Base-by-base conservation (phyloP, 64 coral and sea anemone genomes). In the Porites lutea region DNA sequence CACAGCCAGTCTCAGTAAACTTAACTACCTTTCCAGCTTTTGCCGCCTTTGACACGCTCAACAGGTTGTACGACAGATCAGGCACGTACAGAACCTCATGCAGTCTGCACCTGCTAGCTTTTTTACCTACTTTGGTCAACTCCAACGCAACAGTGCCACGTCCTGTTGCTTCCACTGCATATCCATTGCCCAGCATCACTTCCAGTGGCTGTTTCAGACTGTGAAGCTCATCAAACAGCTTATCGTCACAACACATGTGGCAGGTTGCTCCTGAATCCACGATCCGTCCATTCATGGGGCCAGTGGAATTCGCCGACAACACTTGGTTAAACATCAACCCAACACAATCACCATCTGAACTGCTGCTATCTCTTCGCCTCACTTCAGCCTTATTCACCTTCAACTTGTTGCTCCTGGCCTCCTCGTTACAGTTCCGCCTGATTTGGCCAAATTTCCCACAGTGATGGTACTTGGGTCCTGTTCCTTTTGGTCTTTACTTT, bases 251-350 rank as follows among this genome's bases (percentile, higher is more conserved):
- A 52, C 61, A 50, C 74, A 81, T 68, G 65, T 79, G 84, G 48
- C 91, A 93, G 21, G 91, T 89, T 18, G 92, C 92, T 44, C 86
- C 86, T 63, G 86, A 94, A 15, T 94, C 92, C 65, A 89, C 65
- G 16, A 89, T 89, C 65, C 65, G 87, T 44, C 65, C 78, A 43
- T 65, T 62, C 15, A 37, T 54, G 9, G 48, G 59, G 44, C 80
- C 47, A 57, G 15, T 14, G 50, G 71, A 79, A 65, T 72, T 88
- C 2, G 51, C 85, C 60, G 85, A 27, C 65, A 93, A 10, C 65
- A 52, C 45, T 23, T 93, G 84, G 52, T 50, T 82, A 4, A 88
- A 49, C 47, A 77, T 58, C 55, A 93, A 67, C 46, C 82, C 53
- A 22, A 82, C 60, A 74, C 46, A 48, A 59, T 77, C 73, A 87